Conservation (phyloP, 2,113 vertebrate genomes). For the Ahaetulla prasina region DNA sequence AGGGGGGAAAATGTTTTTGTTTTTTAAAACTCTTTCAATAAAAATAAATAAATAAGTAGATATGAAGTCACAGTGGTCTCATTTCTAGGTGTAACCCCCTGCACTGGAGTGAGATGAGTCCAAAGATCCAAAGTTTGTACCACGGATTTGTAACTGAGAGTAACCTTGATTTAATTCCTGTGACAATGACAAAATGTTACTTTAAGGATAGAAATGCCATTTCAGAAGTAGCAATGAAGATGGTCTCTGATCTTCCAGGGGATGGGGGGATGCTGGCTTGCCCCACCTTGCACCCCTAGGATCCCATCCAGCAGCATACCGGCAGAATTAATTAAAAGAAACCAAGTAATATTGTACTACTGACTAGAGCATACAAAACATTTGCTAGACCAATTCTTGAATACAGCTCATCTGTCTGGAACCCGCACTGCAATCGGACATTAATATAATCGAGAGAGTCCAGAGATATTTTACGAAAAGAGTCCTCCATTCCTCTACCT, state of each 20-base stretch:
- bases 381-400: no score
- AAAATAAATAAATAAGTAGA: not conserved
- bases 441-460: no score
- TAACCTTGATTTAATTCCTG: not conserved
- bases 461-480: no score
- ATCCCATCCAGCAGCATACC: not conserved
- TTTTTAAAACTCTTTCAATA: no score
- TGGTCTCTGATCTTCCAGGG: not conserved
- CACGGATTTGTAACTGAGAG: not conserved
- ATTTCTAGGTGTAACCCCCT: not conserved
- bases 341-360: no score
- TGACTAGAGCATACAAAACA: no score
- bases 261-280: not conserved
- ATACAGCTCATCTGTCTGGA: no score
- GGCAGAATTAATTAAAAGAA: not conserved
- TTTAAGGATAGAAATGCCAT: not conserved
- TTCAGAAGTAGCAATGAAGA: not conserved
- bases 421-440: no score
- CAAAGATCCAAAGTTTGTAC: not conserved
- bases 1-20: no score
- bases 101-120: not conserved
- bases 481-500: no score
- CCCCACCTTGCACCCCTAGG: not conserved
- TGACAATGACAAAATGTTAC: not conserved
- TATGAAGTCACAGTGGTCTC: not conserved